Conservation (phyloP, 2,797 vertebrate species). For the Neomorphus geoffroyi region DNA sequence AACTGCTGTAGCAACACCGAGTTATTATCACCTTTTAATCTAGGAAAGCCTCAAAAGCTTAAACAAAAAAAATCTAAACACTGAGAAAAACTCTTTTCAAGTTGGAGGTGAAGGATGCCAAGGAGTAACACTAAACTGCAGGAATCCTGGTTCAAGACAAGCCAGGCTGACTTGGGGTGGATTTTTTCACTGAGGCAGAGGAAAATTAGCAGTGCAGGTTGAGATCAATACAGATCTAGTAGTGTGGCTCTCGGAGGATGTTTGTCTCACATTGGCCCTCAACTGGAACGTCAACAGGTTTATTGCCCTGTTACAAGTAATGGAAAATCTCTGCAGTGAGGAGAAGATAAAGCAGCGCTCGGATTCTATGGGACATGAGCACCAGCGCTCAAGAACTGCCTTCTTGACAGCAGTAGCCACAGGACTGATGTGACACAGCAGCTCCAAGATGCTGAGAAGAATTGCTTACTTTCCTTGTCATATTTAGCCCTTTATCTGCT, state of each 20-base stretch:
- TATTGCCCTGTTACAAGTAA: background rate
- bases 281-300: background rate
- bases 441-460: background rate
- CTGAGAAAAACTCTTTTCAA: background rate
- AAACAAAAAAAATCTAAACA: background rate
- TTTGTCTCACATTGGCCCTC: background rate
- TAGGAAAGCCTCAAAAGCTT: background rate
- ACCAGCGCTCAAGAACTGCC: background rate
- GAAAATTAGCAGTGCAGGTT: background rate
- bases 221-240: background rate
- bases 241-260: background rate
- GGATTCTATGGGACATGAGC: background rate
- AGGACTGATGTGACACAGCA: background rate
- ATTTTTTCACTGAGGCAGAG: background rate
- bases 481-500: background rate
- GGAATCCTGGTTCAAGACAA: background rate
- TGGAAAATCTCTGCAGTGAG: background rate
- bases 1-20: background rate
- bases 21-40: background rate
- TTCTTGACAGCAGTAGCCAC: background rate
- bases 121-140: background rate
- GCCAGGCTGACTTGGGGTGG: background rate
- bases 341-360: background rate
- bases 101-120: background rate
- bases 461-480: background rate